Evolutionary conservation across 2,113 vertebrate genomes (phyloP).

Genomic region (Oophaga pumilio): DNA sequence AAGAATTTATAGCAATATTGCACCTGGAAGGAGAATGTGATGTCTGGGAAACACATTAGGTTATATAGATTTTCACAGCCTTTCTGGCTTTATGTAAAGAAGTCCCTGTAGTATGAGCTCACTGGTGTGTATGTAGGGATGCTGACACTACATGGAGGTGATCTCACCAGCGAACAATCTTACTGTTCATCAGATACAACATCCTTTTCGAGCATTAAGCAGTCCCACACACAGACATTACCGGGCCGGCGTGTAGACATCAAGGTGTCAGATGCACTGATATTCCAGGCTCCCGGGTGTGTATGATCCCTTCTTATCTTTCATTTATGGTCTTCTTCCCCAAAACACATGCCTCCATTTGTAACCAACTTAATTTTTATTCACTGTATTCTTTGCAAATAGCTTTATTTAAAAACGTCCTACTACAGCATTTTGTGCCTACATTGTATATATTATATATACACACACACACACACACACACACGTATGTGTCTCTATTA

Average conservation of each 20-base stretch:
- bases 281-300: not conserved
- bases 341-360: too few relatives aligned
- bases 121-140: constrained; percentile 68
- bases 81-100: constrained; percentile 69
- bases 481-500: too few relatives aligned
- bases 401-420: not conserved
- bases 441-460: too few relatives aligned
- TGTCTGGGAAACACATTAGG: constrained; percentile 74
- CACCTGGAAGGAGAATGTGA: constrained; percentile 52
- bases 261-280: not conserved
- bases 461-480: too few relatives aligned
- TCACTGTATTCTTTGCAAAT: too few relatives aligned
- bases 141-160: constrained; percentile 72
- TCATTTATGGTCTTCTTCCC: not conserved
- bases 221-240: not conserved
- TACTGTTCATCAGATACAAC: not conserved
- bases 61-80: constrained; percentile 66
- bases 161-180: constrained; percentile 79
- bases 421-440: not conserved
- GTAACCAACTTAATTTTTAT: not conserved
- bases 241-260: not conserved
- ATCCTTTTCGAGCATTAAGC: not conserved
- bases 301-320: not conserved
- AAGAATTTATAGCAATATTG: constrained; percentile 11
- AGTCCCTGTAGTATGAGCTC: constrained; percentile 76